phyloP scores from a whole-genome alignment of 2,113 vertebrate species.

The Etheostoma spectabile region DNA sequence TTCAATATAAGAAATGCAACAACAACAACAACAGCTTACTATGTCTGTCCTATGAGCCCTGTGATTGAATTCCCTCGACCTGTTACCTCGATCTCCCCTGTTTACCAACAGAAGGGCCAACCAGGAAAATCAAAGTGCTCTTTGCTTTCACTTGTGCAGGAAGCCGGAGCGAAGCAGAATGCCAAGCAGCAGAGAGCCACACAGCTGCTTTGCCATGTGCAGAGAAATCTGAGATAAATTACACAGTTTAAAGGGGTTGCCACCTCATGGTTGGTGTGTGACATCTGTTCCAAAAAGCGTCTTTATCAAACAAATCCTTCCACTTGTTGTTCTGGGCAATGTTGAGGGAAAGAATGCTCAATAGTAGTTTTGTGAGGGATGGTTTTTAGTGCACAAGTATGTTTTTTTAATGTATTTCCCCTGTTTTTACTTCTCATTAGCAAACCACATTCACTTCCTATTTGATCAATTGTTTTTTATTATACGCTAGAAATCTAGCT shows the following conservation, averaged over 20 bases:
- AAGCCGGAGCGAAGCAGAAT: constrained; percentile 78
- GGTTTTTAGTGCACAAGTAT: background rate
- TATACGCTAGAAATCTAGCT: background rate
- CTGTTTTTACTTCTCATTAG: constrained; percentile 44
- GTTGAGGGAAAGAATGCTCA: constrained; percentile 2
- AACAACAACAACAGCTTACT: constrained; percentile 33
- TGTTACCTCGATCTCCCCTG: constrained; percentile 61
- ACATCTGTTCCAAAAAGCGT: constrained; percentile 23
- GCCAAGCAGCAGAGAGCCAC: constrained; percentile 76
- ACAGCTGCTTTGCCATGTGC: constrained; percentile 79
- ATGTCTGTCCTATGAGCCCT: constrained; percentile 14
- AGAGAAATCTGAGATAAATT: constrained; percentile 62
- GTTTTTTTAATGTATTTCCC: background rate
- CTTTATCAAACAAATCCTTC: background rate
- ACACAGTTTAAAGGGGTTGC: constrained; percentile 34
- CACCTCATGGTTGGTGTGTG: constrained; percentile 21
- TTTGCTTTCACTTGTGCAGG: constrained; percentile 79
- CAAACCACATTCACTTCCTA: constrained; percentile 42
- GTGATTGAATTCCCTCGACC: constrained; percentile 39
- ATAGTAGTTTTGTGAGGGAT: constrained; percentile 11
- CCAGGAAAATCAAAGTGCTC: constrained; percentile 79
- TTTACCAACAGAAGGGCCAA: constrained; percentile 71
- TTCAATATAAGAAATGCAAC: background rate
- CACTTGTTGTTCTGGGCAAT: background rate
- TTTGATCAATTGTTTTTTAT: background rate